Evolutionary conservation across 2,113 vertebrate genomes (phyloP), one percentile per base, ranked within the genome.

Genomic region (Cyprinodon variegatus): DNA sequence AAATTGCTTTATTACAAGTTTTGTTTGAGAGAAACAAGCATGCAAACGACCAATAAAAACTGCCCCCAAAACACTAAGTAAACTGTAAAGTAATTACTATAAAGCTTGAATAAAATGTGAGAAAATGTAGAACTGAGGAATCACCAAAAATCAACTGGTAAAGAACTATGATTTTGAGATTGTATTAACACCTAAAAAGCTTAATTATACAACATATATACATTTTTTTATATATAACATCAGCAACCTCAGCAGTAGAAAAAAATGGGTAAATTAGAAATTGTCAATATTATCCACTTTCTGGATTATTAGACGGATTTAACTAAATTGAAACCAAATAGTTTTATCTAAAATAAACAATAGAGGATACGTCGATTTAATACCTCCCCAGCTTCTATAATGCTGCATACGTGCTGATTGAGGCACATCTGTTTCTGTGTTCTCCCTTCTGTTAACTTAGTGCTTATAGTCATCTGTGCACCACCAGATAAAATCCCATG

Each of bases 371-470:
- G 39, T 59, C 50, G 7, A 17, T 39, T 36, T 61, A 68, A 40
- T 29, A 62, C 12, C 22, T 67, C 14, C 45, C 68, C 62, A 67
- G 61, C 14, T 17, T 70, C 36, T n/a, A 29, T 29, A 29, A 29
- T 69, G 46, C 69, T 73, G 12, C 45, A 62, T 46, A 64, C 22
- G 11, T 50, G 22, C 63, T 72, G 43, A 59, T 39, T 73, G 71
- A 38, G 50, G n/a, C 85, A 70, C 83, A 86, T 78, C 78, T 87
- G 74, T 46, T 78, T 61, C n/a, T 72, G 48, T 76, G 61, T n/a
- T 70, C 37, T 4, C 74, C 40, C 22, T 72, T 82, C 76, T 78
- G 53, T 46, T 75, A 70, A 59, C 70, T 22, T 37, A 36, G 40
- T 69, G 68, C 61, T 82, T 74, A 83, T 38, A 36, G 76, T 74